phyloP scores from a whole-genome alignment of 2,888 invertebrate species.

The Oscheius sp. region DNA sequence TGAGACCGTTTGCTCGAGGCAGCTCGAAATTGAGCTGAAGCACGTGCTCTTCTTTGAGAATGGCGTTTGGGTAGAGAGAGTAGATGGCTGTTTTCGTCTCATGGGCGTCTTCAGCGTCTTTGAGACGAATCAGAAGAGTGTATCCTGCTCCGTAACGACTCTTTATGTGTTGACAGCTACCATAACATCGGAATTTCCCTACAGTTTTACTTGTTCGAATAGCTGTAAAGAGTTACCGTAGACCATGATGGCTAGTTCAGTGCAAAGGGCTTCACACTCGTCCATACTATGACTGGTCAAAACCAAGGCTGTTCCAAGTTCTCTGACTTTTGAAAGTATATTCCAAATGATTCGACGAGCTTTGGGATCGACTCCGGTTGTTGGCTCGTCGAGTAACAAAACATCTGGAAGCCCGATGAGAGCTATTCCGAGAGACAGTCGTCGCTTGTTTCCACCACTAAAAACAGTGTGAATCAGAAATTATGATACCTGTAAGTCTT shows the following conservation, averaged over 20 bases:
- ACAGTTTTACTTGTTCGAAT: too few species aligned
- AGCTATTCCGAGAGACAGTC: slow-evolving; percentile 82
- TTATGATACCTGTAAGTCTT: slow-evolving; percentile 46
- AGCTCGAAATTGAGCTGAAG: slow-evolving; percentile 76
- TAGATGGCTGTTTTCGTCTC: slow-evolving; percentile 73
- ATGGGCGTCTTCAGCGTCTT: background rate
- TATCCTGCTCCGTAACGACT: slow-evolving; percentile 72
- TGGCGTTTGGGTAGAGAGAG: slow-evolving; percentile 77
- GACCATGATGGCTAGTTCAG: slow-evolving; percentile 84
- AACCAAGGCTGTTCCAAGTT: slow-evolving; percentile 78
- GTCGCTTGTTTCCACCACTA: slow-evolving; percentile 84
- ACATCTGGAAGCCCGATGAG: slow-evolving; percentile 81
- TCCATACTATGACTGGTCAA: slow-evolving; percentile 86
- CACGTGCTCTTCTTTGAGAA: slow-evolving; percentile 77
- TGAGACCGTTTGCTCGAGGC: slow-evolving; percentile 65
- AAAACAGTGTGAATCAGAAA: slow-evolving; percentile 67
- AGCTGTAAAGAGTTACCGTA: slow-evolving; percentile 74
- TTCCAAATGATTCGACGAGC: slow-evolving; percentile 55
- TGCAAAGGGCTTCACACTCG: slow-evolving; percentile 86
- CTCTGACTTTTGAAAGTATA: slow-evolving; percentile 40
- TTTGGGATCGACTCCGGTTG: slow-evolving; percentile 81
- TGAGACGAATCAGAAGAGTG: slow-evolving; percentile 47
- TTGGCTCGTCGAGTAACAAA: slow-evolving; percentile 73
- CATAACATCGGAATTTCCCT: slow-evolving; percentile 81
- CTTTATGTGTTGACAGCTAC: slow-evolving; percentile 82